Evolutionary conservation across 1,140 invertebrate genomes (phyloP).

Genomic region (Rhizoglyphus robini): DNA sequence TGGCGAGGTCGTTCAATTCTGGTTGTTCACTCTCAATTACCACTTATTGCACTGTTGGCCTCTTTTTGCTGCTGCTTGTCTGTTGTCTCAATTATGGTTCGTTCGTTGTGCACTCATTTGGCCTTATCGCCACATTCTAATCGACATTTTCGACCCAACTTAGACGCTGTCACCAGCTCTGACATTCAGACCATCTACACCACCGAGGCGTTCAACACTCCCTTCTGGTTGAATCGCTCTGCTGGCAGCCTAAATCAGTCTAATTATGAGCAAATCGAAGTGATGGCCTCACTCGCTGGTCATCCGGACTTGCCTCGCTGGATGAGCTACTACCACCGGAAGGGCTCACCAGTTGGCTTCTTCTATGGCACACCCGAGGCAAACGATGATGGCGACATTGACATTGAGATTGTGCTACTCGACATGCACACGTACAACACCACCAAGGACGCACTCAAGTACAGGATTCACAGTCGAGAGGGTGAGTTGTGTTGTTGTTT

Average conservation of each 20-base stretch:
- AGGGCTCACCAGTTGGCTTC: slow-evolving; percentile 19
- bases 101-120: not conserved
- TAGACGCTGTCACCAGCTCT: not conserved
- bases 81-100: not conserved
- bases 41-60: not conserved
- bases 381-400: slow-evolving; percentile 19
- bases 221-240: slow-evolving; percentile 15
- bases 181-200: slow-evolving; percentile 10
- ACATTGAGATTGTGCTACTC: slow-evolving; percentile 47
- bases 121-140: not conserved
- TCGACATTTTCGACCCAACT: not conserved
- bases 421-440: slow-evolving; percentile 64
- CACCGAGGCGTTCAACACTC: slow-evolving; percentile 24
- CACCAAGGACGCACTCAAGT: slow-evolving; percentile 32
- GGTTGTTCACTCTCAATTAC: no score
- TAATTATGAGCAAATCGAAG: slow-evolving; percentile 44
- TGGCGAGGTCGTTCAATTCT: no score
- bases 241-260: slow-evolving; percentile 10
- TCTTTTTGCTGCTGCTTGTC: not conserved
- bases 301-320: slow-evolving; percentile 66
- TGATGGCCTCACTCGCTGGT: slow-evolving; percentile 49
- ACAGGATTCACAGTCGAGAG: slow-evolving; percentile 20
- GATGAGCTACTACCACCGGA: slow-evolving; percentile 49
- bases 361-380: slow-evolving; percentile 24
- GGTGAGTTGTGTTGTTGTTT: slow-evolving; percentile 23